Evolutionary conservation across 2,888 invertebrate species (phyloP).

Genomic region (Cephus runcator): DNA sequence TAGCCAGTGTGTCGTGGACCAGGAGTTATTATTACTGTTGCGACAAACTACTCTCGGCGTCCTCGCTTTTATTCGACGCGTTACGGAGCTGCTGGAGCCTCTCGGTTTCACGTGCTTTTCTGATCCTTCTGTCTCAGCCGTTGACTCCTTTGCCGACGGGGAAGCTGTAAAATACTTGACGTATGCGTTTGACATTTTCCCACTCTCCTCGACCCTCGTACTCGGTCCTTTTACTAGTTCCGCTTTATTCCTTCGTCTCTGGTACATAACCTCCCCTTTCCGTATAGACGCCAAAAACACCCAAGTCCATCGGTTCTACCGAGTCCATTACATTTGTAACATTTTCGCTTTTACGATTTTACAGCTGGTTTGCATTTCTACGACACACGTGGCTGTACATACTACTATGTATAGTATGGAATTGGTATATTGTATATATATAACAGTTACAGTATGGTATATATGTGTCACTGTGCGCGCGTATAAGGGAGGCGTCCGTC

Average conservation of each 20-base stretch:
- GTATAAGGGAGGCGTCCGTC: not conserved
- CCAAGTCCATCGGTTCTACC: slow-evolving; percentile 8
- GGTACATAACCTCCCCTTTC: not conserved
- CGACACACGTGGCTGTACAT: not conserved
- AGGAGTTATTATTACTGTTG: not conserved
- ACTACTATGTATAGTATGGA: not conserved
- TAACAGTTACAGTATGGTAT: not conserved
- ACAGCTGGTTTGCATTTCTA: slow-evolving; percentile 51
- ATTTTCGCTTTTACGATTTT: slow-evolving; percentile 53
- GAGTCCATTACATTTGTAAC: slow-evolving; percentile 44
- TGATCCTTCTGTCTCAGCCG: slow-evolving; percentile 19
- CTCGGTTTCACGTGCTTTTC: slow-evolving; percentile 3
- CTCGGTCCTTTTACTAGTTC: slow-evolving; percentile 21
- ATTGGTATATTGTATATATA: not conserved
- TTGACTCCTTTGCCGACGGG: slow-evolving; percentile 13
- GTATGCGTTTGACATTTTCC: slow-evolving; percentile 25
- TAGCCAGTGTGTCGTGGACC: not conserved
- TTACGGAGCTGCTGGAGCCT: not conserved
- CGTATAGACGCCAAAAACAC: not conserved
- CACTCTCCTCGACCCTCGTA: not conserved
- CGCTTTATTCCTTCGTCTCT: not conserved
- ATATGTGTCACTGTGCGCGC: not conserved
- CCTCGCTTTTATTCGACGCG: not conserved
- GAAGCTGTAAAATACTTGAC: slow-evolving; percentile 40
- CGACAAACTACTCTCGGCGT: not conserved